Conservation (phyloP, 2,113 vertebrate species). For the Cyprinodon brontotheroides region DNA sequence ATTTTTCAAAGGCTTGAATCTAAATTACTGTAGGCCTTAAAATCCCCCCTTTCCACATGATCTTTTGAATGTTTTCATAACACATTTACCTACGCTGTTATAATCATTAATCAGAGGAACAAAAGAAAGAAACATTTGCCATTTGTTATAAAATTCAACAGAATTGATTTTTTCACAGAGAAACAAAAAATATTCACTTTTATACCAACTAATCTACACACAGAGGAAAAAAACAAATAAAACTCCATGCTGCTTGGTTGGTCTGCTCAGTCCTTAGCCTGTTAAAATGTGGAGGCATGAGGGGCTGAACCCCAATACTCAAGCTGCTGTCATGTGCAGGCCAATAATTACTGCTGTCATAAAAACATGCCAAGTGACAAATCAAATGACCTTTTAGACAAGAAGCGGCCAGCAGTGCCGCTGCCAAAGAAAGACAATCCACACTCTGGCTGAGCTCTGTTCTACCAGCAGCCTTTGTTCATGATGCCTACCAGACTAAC, state of each 20-base stretch:
- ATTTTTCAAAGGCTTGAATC: too few relatives aligned
- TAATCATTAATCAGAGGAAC: background rate
- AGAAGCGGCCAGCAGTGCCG: background rate
- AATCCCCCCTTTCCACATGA: too few relatives aligned
- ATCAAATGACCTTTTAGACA: background rate
- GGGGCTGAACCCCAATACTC: background rate
- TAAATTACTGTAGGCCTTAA: too few relatives aligned
- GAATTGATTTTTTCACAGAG: background rate
- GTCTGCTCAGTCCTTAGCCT: background rate
- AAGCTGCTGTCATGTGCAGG: background rate
- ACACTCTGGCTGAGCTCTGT: background rate
- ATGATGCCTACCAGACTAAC: background rate
- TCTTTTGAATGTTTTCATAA: too few relatives aligned
- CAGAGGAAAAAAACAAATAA: too few relatives aligned
- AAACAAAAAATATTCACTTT: background rate
- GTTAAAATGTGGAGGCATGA: background rate
- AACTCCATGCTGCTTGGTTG: background rate
- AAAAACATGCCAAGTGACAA: background rate
- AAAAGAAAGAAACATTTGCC: background rate
- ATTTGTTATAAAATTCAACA: background rate
- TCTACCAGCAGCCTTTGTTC: background rate
- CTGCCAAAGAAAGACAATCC: background rate
- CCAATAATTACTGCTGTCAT: background rate
- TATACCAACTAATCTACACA: background rate
- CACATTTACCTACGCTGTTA: background rate